These are phyloP conservation scores for Mohoua ochrocephala DNA, from an alignment of 2,113 vertebrate genomes.

Conservation along the genomic window DNA sequence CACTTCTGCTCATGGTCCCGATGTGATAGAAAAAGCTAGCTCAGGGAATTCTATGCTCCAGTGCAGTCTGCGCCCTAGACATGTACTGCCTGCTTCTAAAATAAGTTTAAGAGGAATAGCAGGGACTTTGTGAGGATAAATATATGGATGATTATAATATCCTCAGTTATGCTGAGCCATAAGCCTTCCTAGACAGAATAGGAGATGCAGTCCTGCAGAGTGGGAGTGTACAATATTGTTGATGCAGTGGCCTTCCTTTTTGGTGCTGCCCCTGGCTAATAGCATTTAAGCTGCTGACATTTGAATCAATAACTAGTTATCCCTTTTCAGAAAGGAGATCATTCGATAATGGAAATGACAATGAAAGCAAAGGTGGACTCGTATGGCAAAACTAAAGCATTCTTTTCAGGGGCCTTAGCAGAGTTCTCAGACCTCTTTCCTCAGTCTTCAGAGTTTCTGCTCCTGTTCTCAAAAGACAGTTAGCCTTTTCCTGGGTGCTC, in stretches of 20 bases:
- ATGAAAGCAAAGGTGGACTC: not conserved
- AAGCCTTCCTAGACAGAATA: not conserved
- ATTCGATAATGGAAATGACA: slow-evolving; percentile 40
- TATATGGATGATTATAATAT: not conserved
- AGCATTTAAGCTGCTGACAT: slow-evolving; percentile 26
- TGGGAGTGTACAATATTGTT: not conserved
- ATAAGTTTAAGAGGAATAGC: not conserved
- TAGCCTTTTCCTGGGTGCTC: not conserved
- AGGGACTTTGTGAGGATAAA: not conserved
- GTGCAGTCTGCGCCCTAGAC: not conserved
- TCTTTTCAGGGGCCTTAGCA: not conserved
- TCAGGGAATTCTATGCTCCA: not conserved
- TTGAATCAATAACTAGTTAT: slow-evolving; percentile 50
- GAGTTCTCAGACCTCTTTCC: not conserved
- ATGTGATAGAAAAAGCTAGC: not conserved
- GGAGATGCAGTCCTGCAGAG: not conserved
- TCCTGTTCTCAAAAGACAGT: not conserved
- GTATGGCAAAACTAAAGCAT: not conserved
- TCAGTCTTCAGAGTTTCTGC: not conserved
- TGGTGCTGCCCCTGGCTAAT: not conserved
- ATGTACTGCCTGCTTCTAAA: not conserved
- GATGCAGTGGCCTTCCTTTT: not conserved
- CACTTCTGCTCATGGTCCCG: not conserved
- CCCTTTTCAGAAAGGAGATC: slow-evolving; percentile 7
- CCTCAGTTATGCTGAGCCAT: not conserved